Conservation (phyloP, 92 coral and sea anemone genomes). For the Phenganax marumi region DNA sequence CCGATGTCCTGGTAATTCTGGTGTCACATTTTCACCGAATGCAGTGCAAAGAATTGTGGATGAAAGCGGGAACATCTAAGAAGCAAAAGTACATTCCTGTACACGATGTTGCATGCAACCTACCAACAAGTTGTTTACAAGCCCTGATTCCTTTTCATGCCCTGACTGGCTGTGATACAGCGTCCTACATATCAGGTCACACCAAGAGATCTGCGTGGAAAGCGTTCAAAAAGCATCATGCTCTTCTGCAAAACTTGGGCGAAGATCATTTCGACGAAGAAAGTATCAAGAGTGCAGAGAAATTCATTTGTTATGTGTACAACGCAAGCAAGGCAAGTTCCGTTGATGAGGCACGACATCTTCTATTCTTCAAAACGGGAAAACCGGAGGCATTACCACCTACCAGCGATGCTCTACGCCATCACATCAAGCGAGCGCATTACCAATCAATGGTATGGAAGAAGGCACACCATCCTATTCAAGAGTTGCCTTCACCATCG, state of each 20-base stretch:
- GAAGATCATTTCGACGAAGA: slow-evolving; percentile 37
- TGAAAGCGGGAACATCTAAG: slow-evolving; percentile 38
- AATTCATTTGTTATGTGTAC: slow-evolving; percentile 45
- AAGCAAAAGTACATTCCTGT: slow-evolving; percentile 42
- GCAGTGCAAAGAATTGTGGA: slow-evolving; percentile 34
- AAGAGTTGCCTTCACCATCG: slow-evolving; percentile 45
- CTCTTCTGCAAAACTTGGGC: slow-evolving; percentile 46
- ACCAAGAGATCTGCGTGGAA: slow-evolving; percentile 48
- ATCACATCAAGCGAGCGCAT: slow-evolving; percentile 49
- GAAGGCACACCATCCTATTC: slow-evolving; percentile 49
- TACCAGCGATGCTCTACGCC: slow-evolving; percentile 55
- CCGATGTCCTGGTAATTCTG: slow-evolving; percentile 41
- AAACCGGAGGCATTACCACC: slow-evolving; percentile 57
- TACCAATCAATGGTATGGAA: slow-evolving; percentile 55
- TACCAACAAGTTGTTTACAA: slow-evolving; percentile 37
- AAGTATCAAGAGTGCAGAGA: slow-evolving; percentile 37
- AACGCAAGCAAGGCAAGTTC: slow-evolving; percentile 28
- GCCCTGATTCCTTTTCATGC: slow-evolving; percentile 46
- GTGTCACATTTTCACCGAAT: slow-evolving; percentile 39
- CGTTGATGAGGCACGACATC: slow-evolving; percentile 47
- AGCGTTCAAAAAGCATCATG: slow-evolving; percentile 45
- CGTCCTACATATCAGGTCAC: slow-evolving; percentile 49
- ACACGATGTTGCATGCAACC: slow-evolving; percentile 42
- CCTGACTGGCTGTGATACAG: slow-evolving; percentile 51
- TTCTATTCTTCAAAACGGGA: slow-evolving; percentile 44